Evolutionary conservation across 2,888 invertebrate genomes (phyloP).

Genomic region (Platerodrilus igneus): DNA sequence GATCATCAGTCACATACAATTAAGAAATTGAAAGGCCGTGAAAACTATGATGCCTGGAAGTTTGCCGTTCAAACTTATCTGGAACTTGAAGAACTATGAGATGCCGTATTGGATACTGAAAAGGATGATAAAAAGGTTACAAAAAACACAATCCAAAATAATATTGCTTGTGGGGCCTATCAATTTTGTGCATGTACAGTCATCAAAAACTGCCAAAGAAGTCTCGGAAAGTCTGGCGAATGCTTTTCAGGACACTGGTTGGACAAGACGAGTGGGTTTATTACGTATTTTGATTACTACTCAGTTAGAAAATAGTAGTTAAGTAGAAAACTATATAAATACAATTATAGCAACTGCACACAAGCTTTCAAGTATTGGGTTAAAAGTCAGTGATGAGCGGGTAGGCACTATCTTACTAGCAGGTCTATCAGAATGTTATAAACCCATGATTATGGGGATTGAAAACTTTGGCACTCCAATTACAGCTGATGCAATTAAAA

Average conservation of each 20-base stretch:
- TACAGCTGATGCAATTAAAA: conserved; percentile 30
- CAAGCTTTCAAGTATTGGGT: conserved; percentile 28
- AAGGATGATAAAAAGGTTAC: no score
- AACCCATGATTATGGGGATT: conserved; percentile 33
- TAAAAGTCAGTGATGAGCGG: conserved; percentile 31
- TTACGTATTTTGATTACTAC: conserved; percentile 29
- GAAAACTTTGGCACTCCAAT: conserved; percentile 30
- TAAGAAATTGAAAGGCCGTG: no score
- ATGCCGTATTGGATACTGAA: no score
- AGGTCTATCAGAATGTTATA: conserved; percentile 30
- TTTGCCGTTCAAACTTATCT: no score
- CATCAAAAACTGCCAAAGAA: conserved; percentile 25
- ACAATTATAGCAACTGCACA: conserved; percentile 30
- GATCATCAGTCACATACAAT: no score
- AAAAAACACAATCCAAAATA: conserved; percentile 11
- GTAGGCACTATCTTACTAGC: conserved; percentile 33
- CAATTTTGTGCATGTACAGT: conserved; percentile 30
- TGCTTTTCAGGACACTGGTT: conserved; percentile 31
- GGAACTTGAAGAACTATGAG: no score
- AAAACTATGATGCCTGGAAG: no score
- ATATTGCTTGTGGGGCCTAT: conserved; percentile 25
- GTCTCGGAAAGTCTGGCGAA: conserved; percentile 28
- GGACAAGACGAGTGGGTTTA: conserved; percentile 30
- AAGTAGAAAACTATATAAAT: conserved; percentile 31
- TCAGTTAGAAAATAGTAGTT: conserved; percentile 26